phyloP scores from a whole-genome alignment of 2,113 vertebrate genomes.

The Zosterops lateralis region DNA sequence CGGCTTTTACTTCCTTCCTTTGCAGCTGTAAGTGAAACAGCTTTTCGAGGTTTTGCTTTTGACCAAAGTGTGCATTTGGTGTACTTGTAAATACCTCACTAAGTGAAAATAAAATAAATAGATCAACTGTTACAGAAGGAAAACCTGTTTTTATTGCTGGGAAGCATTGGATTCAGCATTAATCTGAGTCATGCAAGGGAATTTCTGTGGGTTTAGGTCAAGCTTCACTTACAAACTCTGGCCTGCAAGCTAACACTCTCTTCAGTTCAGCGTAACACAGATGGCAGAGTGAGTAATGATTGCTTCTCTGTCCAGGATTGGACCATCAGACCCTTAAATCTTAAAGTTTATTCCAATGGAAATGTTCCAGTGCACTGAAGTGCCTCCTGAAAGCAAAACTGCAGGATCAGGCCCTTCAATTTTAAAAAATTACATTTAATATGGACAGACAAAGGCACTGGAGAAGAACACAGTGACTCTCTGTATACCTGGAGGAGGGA shows the following conservation, averaged over 20 bases:
- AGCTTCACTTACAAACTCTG: neutral
- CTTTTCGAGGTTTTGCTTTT: neutral
- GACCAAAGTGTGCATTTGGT: neutral
- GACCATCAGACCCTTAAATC: neutral
- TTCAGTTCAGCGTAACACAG: neutral
- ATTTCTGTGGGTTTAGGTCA: neutral
- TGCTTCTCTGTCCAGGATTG: neutral
- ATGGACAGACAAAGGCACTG: slow-evolving; percentile 55
- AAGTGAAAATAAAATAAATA: neutral
- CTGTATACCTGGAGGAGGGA: slow-evolving; percentile 71
- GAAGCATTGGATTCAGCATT: neutral
- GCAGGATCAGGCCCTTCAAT: slow-evolving; percentile 58
- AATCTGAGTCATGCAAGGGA: neutral
- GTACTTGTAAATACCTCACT: neutral
- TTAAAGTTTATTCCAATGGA: slow-evolving; percentile 17
- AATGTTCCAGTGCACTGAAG: neutral
- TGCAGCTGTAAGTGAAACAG: neutral
- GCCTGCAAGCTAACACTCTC: neutral
- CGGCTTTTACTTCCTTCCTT: neutral
- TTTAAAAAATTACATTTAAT: slow-evolving; percentile 71
- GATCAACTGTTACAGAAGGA: neutral
- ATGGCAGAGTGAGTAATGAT: neutral
- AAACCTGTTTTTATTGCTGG: neutral
- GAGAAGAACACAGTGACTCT: slow-evolving; percentile 72
- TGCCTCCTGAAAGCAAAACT: slow-evolving; percentile 20